These are phyloP conservation scores for Hippolais icterina DNA, from an alignment of 2,113 vertebrate genomes.

Conservation along the genomic window DNA sequence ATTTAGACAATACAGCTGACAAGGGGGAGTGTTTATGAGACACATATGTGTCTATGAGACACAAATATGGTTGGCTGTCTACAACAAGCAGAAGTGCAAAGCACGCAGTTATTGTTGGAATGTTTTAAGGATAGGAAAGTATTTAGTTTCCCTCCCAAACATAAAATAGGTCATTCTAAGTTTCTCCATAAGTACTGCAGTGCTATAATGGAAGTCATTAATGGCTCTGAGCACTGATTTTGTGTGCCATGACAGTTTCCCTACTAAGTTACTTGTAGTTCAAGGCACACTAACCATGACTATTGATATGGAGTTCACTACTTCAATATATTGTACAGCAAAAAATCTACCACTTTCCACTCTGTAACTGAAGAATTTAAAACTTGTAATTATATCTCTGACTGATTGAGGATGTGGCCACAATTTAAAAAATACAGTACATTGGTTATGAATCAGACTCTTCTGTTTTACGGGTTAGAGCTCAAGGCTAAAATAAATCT, in stretches of 20 bases:
- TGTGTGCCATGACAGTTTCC: background rate
- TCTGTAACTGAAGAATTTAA: background rate
- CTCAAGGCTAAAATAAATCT: background rate
- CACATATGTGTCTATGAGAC: too few relatives aligned
- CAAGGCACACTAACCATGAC: background rate
- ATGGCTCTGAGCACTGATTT: background rate
- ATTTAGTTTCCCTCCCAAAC: background rate
- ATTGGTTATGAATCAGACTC: background rate
- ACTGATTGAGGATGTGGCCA: background rate
- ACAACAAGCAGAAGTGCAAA: background rate
- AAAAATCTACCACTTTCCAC: background rate
- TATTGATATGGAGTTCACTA: background rate
- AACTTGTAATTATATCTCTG: background rate
- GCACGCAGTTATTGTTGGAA: background rate
- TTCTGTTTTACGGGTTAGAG: background rate
- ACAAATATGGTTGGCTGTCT: background rate
- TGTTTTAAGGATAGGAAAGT: background rate
- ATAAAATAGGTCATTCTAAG: background rate
- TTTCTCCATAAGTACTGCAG: background rate
- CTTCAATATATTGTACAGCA: background rate
- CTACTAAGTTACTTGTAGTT: background rate
- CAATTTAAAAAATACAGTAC: background rate
- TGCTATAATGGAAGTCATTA: background rate
- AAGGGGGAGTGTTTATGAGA: background rate
- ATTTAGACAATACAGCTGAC: background rate